Conservation (phyloP, 1,140 invertebrate genomes). For the Lordiphosa collinella region DNA sequence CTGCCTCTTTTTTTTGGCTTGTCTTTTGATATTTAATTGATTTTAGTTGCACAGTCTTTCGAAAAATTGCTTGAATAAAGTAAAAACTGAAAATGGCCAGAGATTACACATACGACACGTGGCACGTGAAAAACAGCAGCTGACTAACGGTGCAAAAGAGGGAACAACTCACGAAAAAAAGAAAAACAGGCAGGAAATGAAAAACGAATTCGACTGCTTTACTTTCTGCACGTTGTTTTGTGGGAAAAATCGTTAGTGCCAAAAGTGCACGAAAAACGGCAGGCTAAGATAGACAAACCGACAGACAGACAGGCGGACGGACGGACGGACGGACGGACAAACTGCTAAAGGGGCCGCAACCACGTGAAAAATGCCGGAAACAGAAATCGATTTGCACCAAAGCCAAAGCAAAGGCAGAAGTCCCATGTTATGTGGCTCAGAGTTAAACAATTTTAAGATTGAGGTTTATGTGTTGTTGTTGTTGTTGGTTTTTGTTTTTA, state of each 20-base stretch:
- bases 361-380: conserved; percentile 79
- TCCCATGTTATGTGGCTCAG: neutral
- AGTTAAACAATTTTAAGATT: neutral
- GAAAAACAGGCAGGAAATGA: conserved; percentile 53
- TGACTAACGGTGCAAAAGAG: conserved; percentile 20
- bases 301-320: conserved; percentile 1
- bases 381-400: conserved; percentile 76
- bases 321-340: conserved; percentile 9
- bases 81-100: conserved; percentile 21
- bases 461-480: neutral
- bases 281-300: conserved; percentile 5
- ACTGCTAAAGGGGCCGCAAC: conserved; percentile 42
- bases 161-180: conserved; percentile 12
- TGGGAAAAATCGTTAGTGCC: conserved; percentile 75
- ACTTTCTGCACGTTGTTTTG: conserved; percentile 32
- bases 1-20: neutral
- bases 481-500: neutral
- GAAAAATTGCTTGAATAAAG: conserved; percentile 35
- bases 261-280: conserved; percentile 61
- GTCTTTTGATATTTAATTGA: conserved; percentile 25
- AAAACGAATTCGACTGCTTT: conserved; percentile 52
- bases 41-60: conserved; percentile 62
- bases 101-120: conserved; percentile 67
- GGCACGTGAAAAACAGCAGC: conserved; percentile 53
- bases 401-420: conserved; percentile 2